Evolutionary conservation across 23 tunicate species (phyloP), one percentile per base, ranked within the genome.

Genomic region (Halocynthia roretzi): DNA sequence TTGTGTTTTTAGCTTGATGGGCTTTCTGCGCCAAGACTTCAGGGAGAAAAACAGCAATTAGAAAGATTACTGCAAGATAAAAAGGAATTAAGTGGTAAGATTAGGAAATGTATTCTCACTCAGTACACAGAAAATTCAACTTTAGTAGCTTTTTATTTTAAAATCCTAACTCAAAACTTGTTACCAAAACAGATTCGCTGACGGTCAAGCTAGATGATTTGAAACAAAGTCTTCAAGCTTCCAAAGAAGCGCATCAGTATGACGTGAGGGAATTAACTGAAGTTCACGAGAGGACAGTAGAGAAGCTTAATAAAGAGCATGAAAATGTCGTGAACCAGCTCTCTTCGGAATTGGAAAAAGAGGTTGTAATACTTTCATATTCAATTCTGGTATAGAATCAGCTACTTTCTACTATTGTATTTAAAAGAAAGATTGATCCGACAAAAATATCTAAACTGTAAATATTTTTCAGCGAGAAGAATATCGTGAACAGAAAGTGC

Each of bases 191-290:
- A 65, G 70, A 65, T 65, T 9, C 22, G 22, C 70, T 65, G 10
- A 20, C 70, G 19, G 22, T 48, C 10, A 65, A 48, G 31, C 19
- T 65, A 67, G 57, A 6, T 4, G 84, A 86, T 61, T 67, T 86
- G 48, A 84, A 86, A 57, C 23, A 53, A 8, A 11, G 55, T 7
- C 63, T 86, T 48, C 53, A n/a, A 7, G 70, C 65, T 18, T 80
- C 91, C 10, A 83, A 76, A 67, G 91, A 60, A 6, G 69, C 83
- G 7, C 80, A 86, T 61, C 54, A 73, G 8, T 72, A 76, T 78
- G 80, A 83, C 72, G 61, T 61, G 15, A 56, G 20, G n/a, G 85
- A 65, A 54, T 40, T 63, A 31, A 52, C n/a, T 2, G 79, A 76
- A 54, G 77, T 77, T 48, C 40, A 77, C 23, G 53, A 77, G 53